phyloP scores from a whole-genome alignment of 2,113 vertebrate species.

The Leuciscus idus region DNA sequence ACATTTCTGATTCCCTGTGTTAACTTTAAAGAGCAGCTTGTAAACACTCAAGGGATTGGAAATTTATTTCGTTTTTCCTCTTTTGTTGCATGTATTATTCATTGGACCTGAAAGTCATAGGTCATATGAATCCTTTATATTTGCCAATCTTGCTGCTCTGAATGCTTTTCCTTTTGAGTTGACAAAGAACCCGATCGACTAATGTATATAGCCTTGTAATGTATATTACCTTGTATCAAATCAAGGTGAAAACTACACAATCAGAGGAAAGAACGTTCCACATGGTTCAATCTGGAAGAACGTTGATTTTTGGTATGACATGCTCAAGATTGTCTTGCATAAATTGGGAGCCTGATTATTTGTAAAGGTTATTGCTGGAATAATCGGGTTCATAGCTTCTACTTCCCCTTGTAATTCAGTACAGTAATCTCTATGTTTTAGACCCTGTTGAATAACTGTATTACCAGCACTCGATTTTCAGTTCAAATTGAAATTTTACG shows the following conservation, averaged over 20 bases:
- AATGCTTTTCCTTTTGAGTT: conserved; percentile 24
- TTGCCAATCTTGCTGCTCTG: conserved; percentile 10
- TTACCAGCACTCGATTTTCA: conserved; percentile 81
- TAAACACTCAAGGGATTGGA: conserved; percentile 2
- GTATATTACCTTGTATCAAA: background rate
- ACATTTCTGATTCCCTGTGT: conserved; percentile 2
- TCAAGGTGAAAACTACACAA: conserved; percentile 1
- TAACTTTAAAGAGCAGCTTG: conserved; percentile 45
- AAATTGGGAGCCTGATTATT: conserved; percentile 5
- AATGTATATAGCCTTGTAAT: conserved; percentile 38
- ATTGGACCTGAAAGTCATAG: background rate
- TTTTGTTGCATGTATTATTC: conserved; percentile 1
- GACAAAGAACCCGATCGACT: background rate
- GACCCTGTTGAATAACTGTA: conserved; percentile 72
- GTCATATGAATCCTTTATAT: conserved; percentile 41
- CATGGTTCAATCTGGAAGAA: conserved; percentile 1
- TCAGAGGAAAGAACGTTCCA: background rate
- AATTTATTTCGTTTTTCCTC: background rate
- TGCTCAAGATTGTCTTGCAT: background rate
- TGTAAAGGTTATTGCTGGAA: conserved; percentile 24
- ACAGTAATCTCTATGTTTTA: conserved; percentile 64
- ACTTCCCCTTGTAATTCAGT: conserved; percentile 43
- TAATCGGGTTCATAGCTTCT: conserved; percentile 49
- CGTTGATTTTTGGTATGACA: conserved; percentile 17
- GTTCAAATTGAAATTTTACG: conserved; percentile 83